phyloP scores from a whole-genome alignment of 2,888 invertebrate genomes.

The Thymelicus acteon region DNA sequence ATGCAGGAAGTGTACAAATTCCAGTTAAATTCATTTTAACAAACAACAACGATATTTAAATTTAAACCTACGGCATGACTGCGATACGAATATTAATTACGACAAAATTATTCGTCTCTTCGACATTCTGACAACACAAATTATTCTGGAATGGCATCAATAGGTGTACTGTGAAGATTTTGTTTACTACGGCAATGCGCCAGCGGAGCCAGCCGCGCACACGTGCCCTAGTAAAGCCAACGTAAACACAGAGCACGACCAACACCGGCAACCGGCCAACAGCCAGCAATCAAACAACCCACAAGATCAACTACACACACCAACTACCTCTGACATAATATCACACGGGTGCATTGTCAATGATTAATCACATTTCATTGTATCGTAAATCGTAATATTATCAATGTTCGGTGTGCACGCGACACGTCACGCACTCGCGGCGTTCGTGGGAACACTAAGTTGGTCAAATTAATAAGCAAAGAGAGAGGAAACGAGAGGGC shows the following conservation, averaged over 20 bases:
- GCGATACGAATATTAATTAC: conserved; percentile 22
- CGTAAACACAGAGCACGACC: conserved; percentile 60
- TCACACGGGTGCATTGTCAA: conserved; percentile 54
- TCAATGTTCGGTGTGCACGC: conserved; percentile 49
- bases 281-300: conserved; percentile 36
- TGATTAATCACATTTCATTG: conserved; percentile 61
- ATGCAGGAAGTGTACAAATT: no score
- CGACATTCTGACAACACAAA: conserved; percentile 10
- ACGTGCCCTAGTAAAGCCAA: conserved; percentile 54
- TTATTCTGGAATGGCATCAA: conserved; percentile 26
- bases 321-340: conserved; percentile 49
- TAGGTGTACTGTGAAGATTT: conserved; percentile 39
- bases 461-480: conserved; percentile 63
- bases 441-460: conserved; percentile 69
- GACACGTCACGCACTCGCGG: conserved; percentile 67
- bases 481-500: conserved; percentile 70
- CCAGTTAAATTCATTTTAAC: no score
- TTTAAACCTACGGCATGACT: no score
- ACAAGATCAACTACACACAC: conserved; percentile 4
- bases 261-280: conserved; percentile 47
- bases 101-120: conserved; percentile 24
- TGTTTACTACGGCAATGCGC: conserved; percentile 70
- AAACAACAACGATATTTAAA: background rate
- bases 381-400: conserved; percentile 53
- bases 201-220: conserved; percentile 50